Evolutionary conservation across 92 coral and sea anemone species (phyloP), one percentile per base, ranked within the genome.

Genomic region (Epizoanthus scotinus): DNA sequence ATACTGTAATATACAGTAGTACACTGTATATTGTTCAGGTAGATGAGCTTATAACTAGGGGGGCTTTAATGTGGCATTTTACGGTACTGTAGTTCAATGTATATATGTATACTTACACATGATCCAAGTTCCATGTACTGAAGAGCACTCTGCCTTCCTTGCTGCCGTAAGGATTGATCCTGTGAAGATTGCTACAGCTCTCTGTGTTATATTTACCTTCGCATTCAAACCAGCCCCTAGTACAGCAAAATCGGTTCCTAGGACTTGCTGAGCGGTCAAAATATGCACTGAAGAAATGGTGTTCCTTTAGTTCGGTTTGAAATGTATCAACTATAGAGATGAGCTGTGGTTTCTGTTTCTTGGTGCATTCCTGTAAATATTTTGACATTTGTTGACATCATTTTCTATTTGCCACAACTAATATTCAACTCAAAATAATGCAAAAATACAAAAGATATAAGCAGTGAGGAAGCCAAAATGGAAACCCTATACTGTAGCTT

Each of bases 121-220:
- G 99, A 79, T 95, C 99, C 3, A 95, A 79, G 67, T 95, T 95
- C 99, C 99, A 95, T 5, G 99, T 93, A 75, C 98, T 93, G 54
- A 95, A 95, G 26, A 95, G 77, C 69, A 93, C 82, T 60, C 99
- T 93, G 24, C 91, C 86, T 55, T 95, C 94, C 71, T 89, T 95
- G 72, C 96, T 91, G 50, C 96, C 98, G 85, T 95, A 95, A 18
- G 99, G 99, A 53, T 95, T 95, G 71, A 95, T 93, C 57, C 82
- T 93, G 78, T 96, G 99, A n/a, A 77, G 79, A 63, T 82, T 86
- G 28, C 58, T 65, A 72, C 99, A 96, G 27, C 28, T 60, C 2
- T 82, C 75, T 9, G 78, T 68, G 73, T 93, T 69, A 64, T 89
- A 96, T 64, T 85, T 82, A 18, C 99, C 99, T 82, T 93, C 85